Evolutionary conservation across 2,888 invertebrate species (phyloP).

Genomic region (Tetragnatha montana): DNA sequence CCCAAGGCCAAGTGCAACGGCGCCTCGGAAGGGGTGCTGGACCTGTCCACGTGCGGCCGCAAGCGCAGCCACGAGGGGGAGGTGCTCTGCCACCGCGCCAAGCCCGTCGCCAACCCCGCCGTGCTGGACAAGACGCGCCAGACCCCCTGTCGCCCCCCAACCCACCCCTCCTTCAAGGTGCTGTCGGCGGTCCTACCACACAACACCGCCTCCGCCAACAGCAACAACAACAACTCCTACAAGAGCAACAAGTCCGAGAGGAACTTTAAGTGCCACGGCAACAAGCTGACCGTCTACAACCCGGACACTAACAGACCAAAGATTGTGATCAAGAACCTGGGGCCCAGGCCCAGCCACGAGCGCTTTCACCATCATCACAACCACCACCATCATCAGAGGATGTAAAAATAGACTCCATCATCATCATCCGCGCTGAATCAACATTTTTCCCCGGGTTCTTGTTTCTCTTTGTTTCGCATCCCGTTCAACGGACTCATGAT

Average conservation of each 20-base stretch:
- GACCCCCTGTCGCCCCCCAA: slow-evolving; percentile 58
- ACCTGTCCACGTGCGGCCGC: slow-evolving; percentile 64
- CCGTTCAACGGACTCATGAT: too few species aligned
- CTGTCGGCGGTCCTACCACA: slow-evolving; percentile 58
- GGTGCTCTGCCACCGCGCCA: slow-evolving; percentile 29
- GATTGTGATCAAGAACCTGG: slow-evolving; percentile 69
- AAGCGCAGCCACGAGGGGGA: slow-evolving; percentile 59
- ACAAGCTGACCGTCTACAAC: slow-evolving; percentile 66
- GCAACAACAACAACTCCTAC: slow-evolving; percentile 29
- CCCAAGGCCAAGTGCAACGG: slow-evolving; percentile 44
- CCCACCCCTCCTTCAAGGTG: slow-evolving; percentile 60
- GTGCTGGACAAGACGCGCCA: slow-evolving; percentile 67
- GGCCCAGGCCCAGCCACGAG: slow-evolving; percentile 60
- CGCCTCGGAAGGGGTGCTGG: slow-evolving; percentile 50
- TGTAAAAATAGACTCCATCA: slow-evolving; percentile 32
- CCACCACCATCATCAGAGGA: slow-evolving; percentile 66
- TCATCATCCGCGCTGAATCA: background rate
- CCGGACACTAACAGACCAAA: slow-evolving; percentile 69
- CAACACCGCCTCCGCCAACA: slow-evolving; percentile 45
- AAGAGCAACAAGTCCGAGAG: slow-evolving; percentile 60
- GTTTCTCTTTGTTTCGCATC: too few species aligned
- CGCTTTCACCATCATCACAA: slow-evolving; percentile 46
- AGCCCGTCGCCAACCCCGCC: slow-evolving; percentile 69
- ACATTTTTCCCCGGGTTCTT: too few species aligned
- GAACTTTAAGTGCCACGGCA: slow-evolving; percentile 68